Evolutionary conservation across 53 echinoderm and acorn worm species (phyloP).

Genomic region (Echinarachnius parma): DNA sequence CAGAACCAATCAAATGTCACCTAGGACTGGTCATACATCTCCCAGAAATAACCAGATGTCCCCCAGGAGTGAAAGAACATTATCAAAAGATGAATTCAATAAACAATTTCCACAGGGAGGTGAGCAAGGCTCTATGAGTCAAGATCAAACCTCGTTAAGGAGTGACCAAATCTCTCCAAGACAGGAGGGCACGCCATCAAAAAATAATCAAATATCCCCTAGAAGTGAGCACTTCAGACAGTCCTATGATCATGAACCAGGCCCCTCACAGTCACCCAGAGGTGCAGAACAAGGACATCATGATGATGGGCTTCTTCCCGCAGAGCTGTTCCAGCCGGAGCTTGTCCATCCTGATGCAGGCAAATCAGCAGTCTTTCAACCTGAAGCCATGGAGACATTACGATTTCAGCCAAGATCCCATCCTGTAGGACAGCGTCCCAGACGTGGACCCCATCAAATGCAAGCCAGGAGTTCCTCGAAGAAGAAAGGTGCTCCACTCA

Average conservation of each 20-base stretch:
- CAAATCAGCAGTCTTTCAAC: constrained; percentile 29
- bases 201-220: constrained; percentile 12
- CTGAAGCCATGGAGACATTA: constrained; percentile 32
- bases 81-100: too few relatives aligned
- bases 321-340: constrained; percentile 34
- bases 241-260: not conserved
- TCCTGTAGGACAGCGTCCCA: not conserved
- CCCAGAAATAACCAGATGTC: constrained; percentile 20
- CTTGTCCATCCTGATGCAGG: constrained; percentile 40
- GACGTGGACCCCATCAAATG: not conserved
- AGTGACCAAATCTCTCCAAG: constrained; percentile 5
- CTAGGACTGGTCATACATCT: constrained; percentile 21
- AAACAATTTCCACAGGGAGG: constrained; percentile 1
- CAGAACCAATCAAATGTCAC: constrained; percentile 23
- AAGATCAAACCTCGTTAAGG: not conserved
- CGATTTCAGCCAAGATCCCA: constrained; percentile 26
- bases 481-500: constrained; percentile 24
- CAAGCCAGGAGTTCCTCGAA: constrained; percentile 3
- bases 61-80: constrained; percentile 21
- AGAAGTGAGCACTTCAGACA: constrained; percentile 18
- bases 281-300: constrained; percentile 23
- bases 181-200: constrained; percentile 9
- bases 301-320: constrained; percentile 34
- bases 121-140: constrained; percentile 10
- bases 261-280: constrained; percentile 16